phyloP scores from a whole-genome alignment of 2,113 vertebrate genomes.

The Erinaceus europaeus region DNA sequence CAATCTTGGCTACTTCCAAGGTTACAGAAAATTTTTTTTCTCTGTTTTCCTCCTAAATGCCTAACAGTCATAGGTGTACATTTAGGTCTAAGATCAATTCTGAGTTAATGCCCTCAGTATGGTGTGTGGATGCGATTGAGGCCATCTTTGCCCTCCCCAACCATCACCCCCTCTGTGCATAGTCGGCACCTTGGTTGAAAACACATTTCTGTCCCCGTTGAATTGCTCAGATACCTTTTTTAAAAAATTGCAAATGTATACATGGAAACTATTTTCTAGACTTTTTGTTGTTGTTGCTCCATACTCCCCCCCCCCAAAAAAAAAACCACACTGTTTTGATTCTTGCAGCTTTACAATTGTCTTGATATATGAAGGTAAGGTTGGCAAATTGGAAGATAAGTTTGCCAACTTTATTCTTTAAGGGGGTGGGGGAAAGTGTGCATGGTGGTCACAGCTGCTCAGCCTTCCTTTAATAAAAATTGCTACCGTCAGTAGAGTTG shows the following conservation, averaged over 20 bases:
- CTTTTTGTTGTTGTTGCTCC: too few species aligned
- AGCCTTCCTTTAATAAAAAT: neutral
- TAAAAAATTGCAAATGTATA: neutral
- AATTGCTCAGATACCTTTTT: neutral
- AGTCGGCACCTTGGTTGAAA: slow-evolving; percentile 17
- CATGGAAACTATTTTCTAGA: too few species aligned
- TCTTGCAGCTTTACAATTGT: too few species aligned
- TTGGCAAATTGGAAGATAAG: neutral
- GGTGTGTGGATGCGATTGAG: too few species aligned
- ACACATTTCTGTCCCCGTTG: neutral
- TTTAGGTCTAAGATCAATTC: neutral
- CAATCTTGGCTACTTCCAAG: neutral
- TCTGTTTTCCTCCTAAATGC: neutral
- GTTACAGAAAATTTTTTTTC: neutral
- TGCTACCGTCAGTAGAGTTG: neutral
- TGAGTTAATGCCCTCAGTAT: too few species aligned
- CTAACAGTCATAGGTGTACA: neutral
- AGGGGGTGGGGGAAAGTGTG: too few species aligned
- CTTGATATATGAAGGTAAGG: neutral
- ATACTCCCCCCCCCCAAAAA: too few species aligned
- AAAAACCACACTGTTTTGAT: neutral
- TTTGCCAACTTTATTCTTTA: neutral
- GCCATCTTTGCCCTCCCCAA: too few species aligned
- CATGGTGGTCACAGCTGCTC: too few species aligned
- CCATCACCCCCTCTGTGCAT: too few species aligned